A percentile compares a stretch with the other conserved stretches of the same genome.
Evolutionary conservation across 2,888 invertebrate species (phyloP).

Genomic region (Dasysyrphus albostriatus): DNA sequence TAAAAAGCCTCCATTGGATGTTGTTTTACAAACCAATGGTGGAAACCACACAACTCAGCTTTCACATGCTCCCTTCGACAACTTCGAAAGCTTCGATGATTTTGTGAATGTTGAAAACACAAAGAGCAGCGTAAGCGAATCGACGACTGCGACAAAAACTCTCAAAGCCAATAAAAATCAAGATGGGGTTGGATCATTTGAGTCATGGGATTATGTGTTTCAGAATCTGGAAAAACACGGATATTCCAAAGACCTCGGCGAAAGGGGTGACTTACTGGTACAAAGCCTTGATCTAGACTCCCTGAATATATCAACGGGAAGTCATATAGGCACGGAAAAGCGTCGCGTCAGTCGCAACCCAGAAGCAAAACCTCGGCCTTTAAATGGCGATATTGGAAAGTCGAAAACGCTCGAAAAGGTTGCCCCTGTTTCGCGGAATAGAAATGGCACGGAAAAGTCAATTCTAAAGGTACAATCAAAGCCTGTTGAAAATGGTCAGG

Average conservation of each 20-base stretch:
- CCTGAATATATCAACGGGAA: constrained; percentile 77
- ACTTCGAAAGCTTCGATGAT: constrained; percentile 68
- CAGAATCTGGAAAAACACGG: constrained; percentile 90
- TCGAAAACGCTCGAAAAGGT: constrained; percentile 76
- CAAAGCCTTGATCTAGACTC: constrained; percentile 82
- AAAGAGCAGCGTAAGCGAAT: constrained; percentile 51
- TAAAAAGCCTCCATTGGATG: constrained; percentile 66
- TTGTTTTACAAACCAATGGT: constrained; percentile 51
- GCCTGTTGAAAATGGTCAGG: constrained; percentile 58
- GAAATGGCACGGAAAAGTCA: constrained; percentile 58
- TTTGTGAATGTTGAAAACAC: constrained; percentile 64
- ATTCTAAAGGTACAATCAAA: constrained; percentile 61
- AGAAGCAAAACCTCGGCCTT: constrained; percentile 68
- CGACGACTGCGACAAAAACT: constrained; percentile 42
- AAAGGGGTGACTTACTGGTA: constrained; percentile 87
- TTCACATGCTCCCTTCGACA: constrained; percentile 45
- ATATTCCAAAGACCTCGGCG: constrained; percentile 87
- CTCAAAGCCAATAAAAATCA: constrained; percentile 84
- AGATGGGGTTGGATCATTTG: constrained; percentile 88
- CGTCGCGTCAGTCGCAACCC: constrained; percentile 75
- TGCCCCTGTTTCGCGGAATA: constrained; percentile 47
- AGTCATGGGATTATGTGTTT: constrained; percentile 93
- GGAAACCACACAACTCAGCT: constrained; percentile 44
- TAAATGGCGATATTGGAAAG: constrained; percentile 74
- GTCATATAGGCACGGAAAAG: constrained; percentile 71